Conservation (phyloP, 2,797 vertebrate species). For the Yasuhikotakia modesta region DNA sequence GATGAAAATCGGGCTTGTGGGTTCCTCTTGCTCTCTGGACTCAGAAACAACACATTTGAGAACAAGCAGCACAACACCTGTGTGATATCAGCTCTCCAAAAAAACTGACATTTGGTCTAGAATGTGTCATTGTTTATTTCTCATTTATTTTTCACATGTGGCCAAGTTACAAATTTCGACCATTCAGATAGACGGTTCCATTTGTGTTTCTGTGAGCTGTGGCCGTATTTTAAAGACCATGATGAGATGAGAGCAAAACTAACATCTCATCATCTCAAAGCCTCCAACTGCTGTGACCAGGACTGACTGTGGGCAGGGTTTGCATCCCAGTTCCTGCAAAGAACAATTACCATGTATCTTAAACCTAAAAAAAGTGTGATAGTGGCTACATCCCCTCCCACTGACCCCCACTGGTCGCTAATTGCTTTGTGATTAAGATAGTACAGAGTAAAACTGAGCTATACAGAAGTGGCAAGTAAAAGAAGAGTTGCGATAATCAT, state of each 20-base stretch:
- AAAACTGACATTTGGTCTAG: neutral
- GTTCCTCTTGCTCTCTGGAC: conserved; percentile 30
- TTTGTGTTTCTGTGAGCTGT: neutral
- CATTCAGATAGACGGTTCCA: neutral
- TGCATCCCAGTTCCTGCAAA: neutral
- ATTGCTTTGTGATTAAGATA: conserved; percentile 34
- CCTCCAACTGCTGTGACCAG: too few relatives aligned
- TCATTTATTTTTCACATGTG: conserved; percentile 8
- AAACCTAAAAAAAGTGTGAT: neutral
- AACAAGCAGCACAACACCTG: conserved; percentile 31
- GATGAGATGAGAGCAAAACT: neutral
- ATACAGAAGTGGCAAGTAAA: conserved; percentile 17
- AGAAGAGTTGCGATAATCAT: conserved; percentile 34
- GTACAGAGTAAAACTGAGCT: conserved; percentile 32
- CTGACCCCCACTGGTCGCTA: conserved; percentile 20
- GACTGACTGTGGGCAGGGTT: neutral
- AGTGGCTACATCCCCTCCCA: conserved; percentile 9
- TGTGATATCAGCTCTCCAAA: conserved; percentile 20
- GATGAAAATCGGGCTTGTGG: conserved; percentile 62
- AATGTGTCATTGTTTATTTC: neutral
- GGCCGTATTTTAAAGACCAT: neutral
- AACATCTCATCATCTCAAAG: neutral
- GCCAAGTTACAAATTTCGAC: neutral
- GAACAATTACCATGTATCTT: neutral
- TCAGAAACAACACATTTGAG: conserved; percentile 70